Percentiles rank a stretch among this genome's conserved stretches.
These are phyloP conservation scores for Siniperca chuatsi DNA, from an alignment of 2,113 vertebrate species.

Conservation along the genomic window DNA sequence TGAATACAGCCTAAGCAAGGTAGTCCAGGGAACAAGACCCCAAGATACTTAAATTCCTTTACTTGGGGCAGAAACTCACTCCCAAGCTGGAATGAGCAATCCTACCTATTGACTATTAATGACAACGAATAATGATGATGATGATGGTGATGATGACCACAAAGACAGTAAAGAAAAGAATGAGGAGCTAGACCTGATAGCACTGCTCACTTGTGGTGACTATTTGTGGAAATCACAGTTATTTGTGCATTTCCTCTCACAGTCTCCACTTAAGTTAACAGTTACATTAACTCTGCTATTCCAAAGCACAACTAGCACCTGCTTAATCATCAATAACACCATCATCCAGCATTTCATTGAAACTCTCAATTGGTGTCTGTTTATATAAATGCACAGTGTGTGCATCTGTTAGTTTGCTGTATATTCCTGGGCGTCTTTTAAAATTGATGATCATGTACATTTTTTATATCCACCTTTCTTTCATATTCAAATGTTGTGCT, in stretches of 20 bases:
- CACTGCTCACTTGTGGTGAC: not conserved
- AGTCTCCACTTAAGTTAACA: constrained; percentile 7
- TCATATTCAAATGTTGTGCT: constrained; percentile 32
- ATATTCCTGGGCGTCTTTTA: not conserved
- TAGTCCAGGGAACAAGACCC: not conserved
- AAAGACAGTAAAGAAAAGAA: not conserved
- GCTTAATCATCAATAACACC: constrained; percentile 27
- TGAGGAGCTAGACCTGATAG: not conserved
- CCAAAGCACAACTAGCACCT: constrained; percentile 33
- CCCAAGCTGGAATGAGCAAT: not conserved
- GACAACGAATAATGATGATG: not conserved
- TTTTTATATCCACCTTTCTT: constrained; percentile 28
- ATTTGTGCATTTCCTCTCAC: constrained; percentile 10
- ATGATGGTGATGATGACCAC: not conserved
- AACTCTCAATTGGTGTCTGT: not conserved
- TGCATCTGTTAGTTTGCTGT: constrained; percentile 1
- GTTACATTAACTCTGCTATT: not conserved
- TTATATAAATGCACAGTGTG: not conserved
- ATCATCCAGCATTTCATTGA: not conserved
- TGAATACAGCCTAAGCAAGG: too few relatives aligned
- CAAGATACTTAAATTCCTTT: not conserved
- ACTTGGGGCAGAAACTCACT: not conserved
- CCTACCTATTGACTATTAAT: not conserved
- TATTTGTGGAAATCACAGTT: constrained; percentile 55
- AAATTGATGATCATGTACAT: constrained; percentile 32